Evolutionary conservation across 2,888 invertebrate species (phyloP).

Genomic region (Peribatodes rhomboidaria): DNA sequence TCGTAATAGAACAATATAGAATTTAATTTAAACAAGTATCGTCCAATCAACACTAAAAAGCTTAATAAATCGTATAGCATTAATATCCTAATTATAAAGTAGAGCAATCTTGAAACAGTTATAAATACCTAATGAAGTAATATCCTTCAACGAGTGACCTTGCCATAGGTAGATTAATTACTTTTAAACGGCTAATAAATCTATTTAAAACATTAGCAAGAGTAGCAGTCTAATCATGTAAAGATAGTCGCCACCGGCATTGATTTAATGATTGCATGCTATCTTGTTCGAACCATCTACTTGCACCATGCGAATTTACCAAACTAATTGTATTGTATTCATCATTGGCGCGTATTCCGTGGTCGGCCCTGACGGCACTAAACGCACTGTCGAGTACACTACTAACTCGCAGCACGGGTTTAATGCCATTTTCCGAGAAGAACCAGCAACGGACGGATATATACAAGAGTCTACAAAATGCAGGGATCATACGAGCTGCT

Average conservation of each 20-base stretch:
- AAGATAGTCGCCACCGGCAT: no score
- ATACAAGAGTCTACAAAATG: background rate
- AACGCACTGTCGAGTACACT: conserved; percentile 78
- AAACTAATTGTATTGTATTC: no score
- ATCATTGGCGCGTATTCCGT: conserved; percentile 67
- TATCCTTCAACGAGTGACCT: conserved; percentile 26
- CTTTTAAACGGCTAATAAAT: no score
- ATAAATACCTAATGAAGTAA: conserved; percentile 5
- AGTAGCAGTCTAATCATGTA: no score
- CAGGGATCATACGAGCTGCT: background rate
- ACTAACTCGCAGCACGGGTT: conserved; percentile 84
- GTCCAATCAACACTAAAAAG: no score
- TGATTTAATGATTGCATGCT: no score
- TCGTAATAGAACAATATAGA: no score
- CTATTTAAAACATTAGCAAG: no score
- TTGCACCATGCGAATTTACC: no score
- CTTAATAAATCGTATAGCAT: background rate
- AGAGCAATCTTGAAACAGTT: conserved; percentile 4
- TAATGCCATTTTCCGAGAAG: conserved; percentile 81
- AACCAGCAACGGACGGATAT: conserved; percentile 59
- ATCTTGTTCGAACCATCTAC: no score
- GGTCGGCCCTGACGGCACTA: conserved; percentile 78
- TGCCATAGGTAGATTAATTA: background rate
- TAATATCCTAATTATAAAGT: background rate
- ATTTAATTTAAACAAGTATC: no score